Percentiles rank a stretch among this genome's conserved stretches.
Conservation (phyloP, 2,113 vertebrate genomes). For the Bubo scandiacus region DNA sequence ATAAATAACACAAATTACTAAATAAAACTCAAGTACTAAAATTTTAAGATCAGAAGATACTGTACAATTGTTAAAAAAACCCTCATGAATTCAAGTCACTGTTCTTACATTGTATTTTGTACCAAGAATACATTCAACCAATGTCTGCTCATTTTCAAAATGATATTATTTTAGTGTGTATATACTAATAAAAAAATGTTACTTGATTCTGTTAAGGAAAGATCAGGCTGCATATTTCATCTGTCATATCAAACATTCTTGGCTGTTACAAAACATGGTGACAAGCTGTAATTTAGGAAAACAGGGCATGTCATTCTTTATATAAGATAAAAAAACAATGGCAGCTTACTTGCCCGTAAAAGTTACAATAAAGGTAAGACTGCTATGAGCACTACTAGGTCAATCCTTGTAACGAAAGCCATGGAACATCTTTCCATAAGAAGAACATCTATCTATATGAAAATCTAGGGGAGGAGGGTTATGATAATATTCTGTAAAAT, state of each 20-base stretch:
- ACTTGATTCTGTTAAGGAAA: neutral
- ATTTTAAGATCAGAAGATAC: neutral
- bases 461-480: neutral
- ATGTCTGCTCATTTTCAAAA: neutral
- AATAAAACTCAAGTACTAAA: neutral
- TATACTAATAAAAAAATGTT: neutral
- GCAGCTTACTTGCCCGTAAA: neutral
- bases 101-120: neutral
- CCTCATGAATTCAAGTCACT: neutral
- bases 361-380: neutral
- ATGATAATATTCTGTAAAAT: neutral
- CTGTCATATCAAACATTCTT: neutral
- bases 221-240: neutral
- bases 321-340: neutral
- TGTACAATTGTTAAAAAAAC: neutral
- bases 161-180: neutral
- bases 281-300: neutral
- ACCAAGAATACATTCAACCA: neutral
- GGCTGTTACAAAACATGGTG: neutral
- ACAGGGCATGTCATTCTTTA: neutral
- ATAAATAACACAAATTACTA: neutral
- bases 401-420: neutral
- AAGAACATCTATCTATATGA: neutral
- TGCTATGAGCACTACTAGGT: neutral
- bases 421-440: neutral